Evolutionary conservation across 1,140 invertebrate genomes (phyloP), one percentile per base, ranked within the genome.

Genomic region (Solen grandis): DNA sequence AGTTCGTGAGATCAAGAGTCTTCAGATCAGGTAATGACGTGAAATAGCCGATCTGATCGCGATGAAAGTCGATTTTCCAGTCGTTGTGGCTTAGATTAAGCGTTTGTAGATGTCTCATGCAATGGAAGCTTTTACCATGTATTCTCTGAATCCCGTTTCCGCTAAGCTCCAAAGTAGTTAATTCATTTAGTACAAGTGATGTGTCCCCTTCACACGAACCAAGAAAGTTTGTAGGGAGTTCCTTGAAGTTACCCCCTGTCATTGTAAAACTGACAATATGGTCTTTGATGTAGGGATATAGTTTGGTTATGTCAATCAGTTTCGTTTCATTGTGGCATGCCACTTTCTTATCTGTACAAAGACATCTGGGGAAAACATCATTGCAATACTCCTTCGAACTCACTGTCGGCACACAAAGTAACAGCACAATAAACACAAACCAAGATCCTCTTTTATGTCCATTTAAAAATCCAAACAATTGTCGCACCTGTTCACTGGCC

Each of bases 121-220:
- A 77, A 41, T 75, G 72, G 38, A 79, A 84, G 41, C 74, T 76
- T 35, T 84, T 75, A 2, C 85, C 85, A 38, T 76, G 65, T 52
- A 86, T 60, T 22, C 16, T 46, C 22, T 22, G 5, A 33, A 86
- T 75, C 35, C 41, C 73, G 41, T 86, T 84, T 36, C 72, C 57
- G n/a, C 79, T 80, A 46, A 86, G 60, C 29, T 82, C 80, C 35
- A 86, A 59, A 14, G 27, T 19, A 27, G 38, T 70, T 8, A 84
- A 33, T 0, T 65, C 38, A 25, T 57, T 35, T 19, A 80, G 27
- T 0, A 63, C 46, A 22, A 65, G 33, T 31, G 10, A 13, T 35
- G 81, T 25, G 19, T 52, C 69, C 16, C 31, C 41, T 29, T 10
- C n/a, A n/a, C 74, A 84, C 14, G 62, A 59, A 0, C 68, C 72